Base-by-base conservation (phyloP, 2,113 vertebrate genomes). In the Lycaon pictus region DNA sequence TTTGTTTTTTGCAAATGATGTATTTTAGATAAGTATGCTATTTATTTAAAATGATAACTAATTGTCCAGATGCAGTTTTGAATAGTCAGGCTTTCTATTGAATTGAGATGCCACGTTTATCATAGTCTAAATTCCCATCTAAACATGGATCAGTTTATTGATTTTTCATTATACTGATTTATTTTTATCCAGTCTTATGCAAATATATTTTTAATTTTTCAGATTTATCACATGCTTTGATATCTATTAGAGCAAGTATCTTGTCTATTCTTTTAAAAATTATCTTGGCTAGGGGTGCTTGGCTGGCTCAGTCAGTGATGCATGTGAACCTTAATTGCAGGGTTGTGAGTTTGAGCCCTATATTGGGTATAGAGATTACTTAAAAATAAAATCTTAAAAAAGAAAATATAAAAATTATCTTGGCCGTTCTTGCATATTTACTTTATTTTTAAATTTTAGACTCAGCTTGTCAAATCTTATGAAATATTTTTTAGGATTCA, bases 181-280 rank as follows among this genome's bases (percentile, higher is more conserved):
- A 93, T 48, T 83, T 96, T 93, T 90, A 80, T 76, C 56, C 51
- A 90, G 58, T 91, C n/a, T 29, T 96, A 56, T 55, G 79, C 32
- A 90, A 85, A 95, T 77, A 43, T 4, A 92, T 83, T 95, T 88
- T 96, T 86, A 96, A 82, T 88, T 92, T 92, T 35, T 71, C 65
- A 81, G 17, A 58, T 88, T 51, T 58, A 76, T 94, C 79, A 88
- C 76, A 53, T 91, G 12, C 76, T 62, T 94, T 96, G 32, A 88
- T 77, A 77, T 25, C 43, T 91, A 11, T 72, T 17, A 80, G 32
- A 53, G 29, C 62, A 93, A 88, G 5, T 88, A 48, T 60, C 48
- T 65, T 93, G 1, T 77, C 65, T 90, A 56, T 94, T 74, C 63
- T 91, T 88, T 96, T 69, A 7, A 27, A 83, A 97, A 79, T 88